Base-by-base conservation (phyloP, 2,797 vertebrate species). In the Microcaecilia unicolor region DNA sequence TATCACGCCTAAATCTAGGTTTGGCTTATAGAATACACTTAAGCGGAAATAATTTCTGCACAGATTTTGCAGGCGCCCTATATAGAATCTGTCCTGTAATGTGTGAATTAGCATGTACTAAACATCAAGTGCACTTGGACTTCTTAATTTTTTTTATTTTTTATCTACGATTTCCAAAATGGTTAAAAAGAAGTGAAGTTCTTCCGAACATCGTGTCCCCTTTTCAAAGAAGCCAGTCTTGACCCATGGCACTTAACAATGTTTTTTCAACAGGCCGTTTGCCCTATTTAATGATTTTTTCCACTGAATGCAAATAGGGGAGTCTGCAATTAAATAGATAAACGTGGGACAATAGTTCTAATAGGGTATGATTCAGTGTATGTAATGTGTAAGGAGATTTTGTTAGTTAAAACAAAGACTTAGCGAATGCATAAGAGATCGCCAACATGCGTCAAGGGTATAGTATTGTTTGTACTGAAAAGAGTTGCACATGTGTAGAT, bases 291-390 rank as follows among this genome's bases (percentile, higher is more conserved):
- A 25, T 41, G 24, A 7, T 9, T 27, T 51, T n/a, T 51, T 35
- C 54, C 67, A 61, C 25, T 62, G 70, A 68, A 53, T 52, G 62
- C 22, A 28, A 48, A 55, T 57, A 15, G 55, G 52, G 17, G 43
- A 65, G 55, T 55, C 83, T 89, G 76, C 69, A 72, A 74, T 68
- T n/a, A 59, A 68, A 68, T 53, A 85, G 84, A 90, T 92, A 91
- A 31, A 85, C 61, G 50, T 54, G 37, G 67, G 85, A 90, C 81
- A 90, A 90, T 86, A 46, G 45, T 44, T 74, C 80, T 86, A 88
- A 84, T 86, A 86, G 79, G 54, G 80, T 58, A 55, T 58, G 72
- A 70, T 40, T 72, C 71, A 82, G 74, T 39, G 41, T 57, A 56
- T 72, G 85, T 81, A 70, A 71, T 74, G 70, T 70, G 66, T 82